Base-by-base conservation (phyloP, 2,888 invertebrate genomes). In the Trissoscelio sp. region DNA sequence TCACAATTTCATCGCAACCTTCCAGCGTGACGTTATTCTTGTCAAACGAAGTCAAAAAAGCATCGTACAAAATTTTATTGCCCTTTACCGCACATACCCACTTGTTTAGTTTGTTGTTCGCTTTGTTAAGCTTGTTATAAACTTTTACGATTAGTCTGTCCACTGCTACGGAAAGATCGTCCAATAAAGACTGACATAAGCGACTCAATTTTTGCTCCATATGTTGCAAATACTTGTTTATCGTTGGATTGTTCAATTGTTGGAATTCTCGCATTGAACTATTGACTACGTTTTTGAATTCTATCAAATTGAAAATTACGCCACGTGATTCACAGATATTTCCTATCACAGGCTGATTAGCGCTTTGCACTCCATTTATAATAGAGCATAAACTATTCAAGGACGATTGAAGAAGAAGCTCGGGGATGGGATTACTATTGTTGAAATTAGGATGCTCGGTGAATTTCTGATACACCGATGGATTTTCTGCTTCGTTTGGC, bases 101-200 rank as follows among this genome's bases (percentile, higher is more conserved):
- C 18, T 81, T 81, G 16, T 77, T 75, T 9, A 81, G 39, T 34
- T 81, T 81, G n/a, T 28, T 39, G 7, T 81, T 81, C 2, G 55
- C 67, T 46, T 77, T 72, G 20, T 72, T 75, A 0, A 81, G 31
- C 16, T 72, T 72, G 12, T 77, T 80, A 24, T 80, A 70, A 31
- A 80, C 69, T 75, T 80, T 80, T 28, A 75, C 37, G 7, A 72
- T 77, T 72, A 77, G 11, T 22, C 51, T 22, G 37, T 81, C 62
- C 4, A 81, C 64, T 7, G 75, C 75, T 5, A 58, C 20, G 20
- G 69, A 70, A 1, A 80, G 11, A 37, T 80, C 80, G 12, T 75
- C 58, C 9, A 80, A 20, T 16, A 80, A 58, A 9, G 80, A 75
- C 42, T 70, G 64, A 14, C 62, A 67, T 12, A 80, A 28, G 9